Percentiles rank a stretch among this genome's conserved stretches.
Conservation (phyloP, 2,797 vertebrate species). For the Alectoris magna region DNA sequence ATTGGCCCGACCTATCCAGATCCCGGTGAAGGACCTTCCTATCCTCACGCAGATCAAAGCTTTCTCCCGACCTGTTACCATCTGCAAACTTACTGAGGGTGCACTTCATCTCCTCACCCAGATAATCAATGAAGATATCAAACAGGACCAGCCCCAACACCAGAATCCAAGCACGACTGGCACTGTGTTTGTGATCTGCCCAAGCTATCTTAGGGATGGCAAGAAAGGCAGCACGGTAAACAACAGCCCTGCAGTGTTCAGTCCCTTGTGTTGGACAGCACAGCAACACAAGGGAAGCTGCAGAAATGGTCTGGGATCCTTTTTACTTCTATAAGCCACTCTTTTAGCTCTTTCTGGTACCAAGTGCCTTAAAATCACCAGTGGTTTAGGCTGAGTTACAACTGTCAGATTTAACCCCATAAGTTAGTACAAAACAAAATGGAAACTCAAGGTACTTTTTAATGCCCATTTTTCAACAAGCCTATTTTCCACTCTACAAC, state of each 20-base stretch:
- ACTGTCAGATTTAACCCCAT: neutral
- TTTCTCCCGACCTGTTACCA: no score
- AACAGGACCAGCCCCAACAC: no score
- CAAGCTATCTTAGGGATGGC: neutral
- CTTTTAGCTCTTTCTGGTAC: neutral
- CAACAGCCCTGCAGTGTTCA: accelerated
- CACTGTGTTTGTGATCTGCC: neutral
- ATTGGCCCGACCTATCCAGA: no score
- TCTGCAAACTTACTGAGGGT: no score
- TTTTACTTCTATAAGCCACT: neutral
- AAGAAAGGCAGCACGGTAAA: neutral
- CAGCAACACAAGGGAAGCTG: neutral
- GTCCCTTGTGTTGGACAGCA: no score
- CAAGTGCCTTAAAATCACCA: neutral
- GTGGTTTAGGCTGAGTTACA: neutral
- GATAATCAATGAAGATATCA: no score
- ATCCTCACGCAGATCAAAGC: no score
- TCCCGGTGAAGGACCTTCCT: no score
- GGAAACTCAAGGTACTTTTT: neutral
- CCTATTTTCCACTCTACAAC: neutral
- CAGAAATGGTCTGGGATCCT: neutral
- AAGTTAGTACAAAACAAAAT: neutral
- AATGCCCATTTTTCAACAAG: neutral
- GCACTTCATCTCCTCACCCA: no score
- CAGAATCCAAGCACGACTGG: accelerated